These are phyloP conservation scores for Linnaemya tessellans DNA, from an alignment of 2,888 invertebrate species.

Conservation along the genomic window DNA sequence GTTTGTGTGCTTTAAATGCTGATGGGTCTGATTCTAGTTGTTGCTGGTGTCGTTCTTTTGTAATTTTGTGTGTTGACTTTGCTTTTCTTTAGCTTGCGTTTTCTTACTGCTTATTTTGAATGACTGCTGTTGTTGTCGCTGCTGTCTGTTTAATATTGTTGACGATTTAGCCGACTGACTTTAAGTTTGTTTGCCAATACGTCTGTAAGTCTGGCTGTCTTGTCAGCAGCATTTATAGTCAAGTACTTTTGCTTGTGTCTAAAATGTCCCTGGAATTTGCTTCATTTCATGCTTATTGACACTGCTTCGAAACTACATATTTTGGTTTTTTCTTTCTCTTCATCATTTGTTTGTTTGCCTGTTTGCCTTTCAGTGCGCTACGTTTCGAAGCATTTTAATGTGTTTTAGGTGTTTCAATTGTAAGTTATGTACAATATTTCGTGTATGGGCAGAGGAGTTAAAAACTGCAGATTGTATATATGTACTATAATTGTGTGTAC, in stretches of 20 bases:
- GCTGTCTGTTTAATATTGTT: conserved; percentile 52
- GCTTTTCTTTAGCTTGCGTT: conserved; percentile 45
- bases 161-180: conserved; percentile 56
- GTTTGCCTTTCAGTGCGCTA: conserved; percentile 48
- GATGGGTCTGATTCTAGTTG: conserved; percentile 54
- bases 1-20: conserved; percentile 46
- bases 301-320: conserved; percentile 70
- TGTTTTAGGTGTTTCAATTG: conserved; percentile 60
- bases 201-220: conserved; percentile 55
- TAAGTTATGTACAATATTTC: conserved; percentile 23
- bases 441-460: conserved; percentile 43
- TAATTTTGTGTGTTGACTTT: conserved; percentile 47
- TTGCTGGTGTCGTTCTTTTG: conserved; percentile 42
- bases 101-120: conserved; percentile 39
- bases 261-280: conserved; percentile 65
- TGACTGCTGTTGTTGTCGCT: conserved; percentile 52
- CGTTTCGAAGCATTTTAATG: conserved; percentile 52
- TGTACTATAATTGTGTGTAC: background rate
- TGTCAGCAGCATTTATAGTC: conserved; percentile 59
- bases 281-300: conserved; percentile 71
- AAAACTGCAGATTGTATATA: conserved; percentile 16
- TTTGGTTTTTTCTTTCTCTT: conserved; percentile 48
- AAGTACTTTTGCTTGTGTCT: conserved; percentile 48
- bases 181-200: conserved; percentile 52
- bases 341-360: conserved; percentile 15